phyloP scores from a whole-genome alignment of 2,888 invertebrate species.

The Eubasilissa splendida region DNA sequence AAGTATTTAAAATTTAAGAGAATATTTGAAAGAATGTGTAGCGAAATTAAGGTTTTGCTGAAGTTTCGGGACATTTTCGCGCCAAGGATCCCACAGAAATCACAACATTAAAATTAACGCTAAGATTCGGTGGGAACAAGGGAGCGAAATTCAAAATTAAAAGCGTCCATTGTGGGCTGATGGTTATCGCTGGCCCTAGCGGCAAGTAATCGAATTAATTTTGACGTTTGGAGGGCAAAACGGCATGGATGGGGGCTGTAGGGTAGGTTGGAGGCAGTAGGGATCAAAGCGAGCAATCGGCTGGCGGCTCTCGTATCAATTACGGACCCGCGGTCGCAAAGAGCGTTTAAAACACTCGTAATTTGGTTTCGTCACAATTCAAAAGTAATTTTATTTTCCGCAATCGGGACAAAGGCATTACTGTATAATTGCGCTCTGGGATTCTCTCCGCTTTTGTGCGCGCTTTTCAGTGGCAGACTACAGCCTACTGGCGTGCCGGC shows the following conservation, averaged over 20 bases:
- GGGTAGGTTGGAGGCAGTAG: constrained; percentile 41
- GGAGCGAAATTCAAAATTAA: constrained; percentile 48
- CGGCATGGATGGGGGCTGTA: constrained; percentile 38
- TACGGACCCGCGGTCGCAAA: constrained; percentile 48
- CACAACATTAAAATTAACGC: constrained; percentile 47
- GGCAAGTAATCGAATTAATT: constrained; percentile 51
- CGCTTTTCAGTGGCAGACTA: constrained; percentile 38
- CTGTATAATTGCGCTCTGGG: constrained; percentile 50
- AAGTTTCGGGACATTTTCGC: constrained; percentile 15
- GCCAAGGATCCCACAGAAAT: constrained; percentile 34
- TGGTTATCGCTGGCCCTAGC: constrained; percentile 53
- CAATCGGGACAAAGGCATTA: constrained; percentile 53
- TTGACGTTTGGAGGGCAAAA: constrained; percentile 45
- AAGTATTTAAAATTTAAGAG: too few relatives aligned
- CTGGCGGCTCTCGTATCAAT: constrained; percentile 48
- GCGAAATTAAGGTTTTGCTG: not conserved
- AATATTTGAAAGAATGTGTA: too few relatives aligned
- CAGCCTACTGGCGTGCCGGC: not conserved
- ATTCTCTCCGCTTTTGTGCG: constrained; percentile 44
- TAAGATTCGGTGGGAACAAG: constrained; percentile 40
- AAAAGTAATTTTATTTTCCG: constrained; percentile 54
- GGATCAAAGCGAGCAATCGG: constrained; percentile 49
- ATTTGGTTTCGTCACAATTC: constrained; percentile 57
- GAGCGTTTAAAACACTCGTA: constrained; percentile 56
- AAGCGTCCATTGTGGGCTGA: constrained; percentile 48